Evolutionary conservation across 1,140 invertebrate species (phyloP).

Genomic region (Odontomachus brunneus): DNA sequence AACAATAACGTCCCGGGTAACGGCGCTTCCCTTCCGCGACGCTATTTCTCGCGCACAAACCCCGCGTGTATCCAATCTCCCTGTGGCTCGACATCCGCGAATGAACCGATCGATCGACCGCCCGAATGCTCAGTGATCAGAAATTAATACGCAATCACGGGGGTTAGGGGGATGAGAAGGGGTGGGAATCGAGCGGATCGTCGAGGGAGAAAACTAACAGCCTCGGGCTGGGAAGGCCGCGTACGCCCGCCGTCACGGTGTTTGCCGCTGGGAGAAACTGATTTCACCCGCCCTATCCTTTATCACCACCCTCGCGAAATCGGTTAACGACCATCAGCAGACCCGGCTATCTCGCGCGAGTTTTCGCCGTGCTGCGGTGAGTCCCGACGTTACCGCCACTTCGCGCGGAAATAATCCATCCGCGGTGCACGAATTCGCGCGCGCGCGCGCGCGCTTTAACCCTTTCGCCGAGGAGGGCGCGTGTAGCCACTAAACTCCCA

Average conservation of each 20-base stretch:
- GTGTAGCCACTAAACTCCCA: too few species aligned
- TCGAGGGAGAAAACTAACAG: slow-evolving; percentile 28
- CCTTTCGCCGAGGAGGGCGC: too few species aligned
- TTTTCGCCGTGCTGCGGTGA: slow-evolving; percentile 36
- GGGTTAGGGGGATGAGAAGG: neutral
- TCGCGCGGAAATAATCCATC: slow-evolving; percentile 58
- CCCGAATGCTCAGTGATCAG: slow-evolving; percentile 9
- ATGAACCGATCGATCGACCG: neutral
- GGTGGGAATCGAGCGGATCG: neutral
- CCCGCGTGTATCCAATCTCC: too few species aligned
- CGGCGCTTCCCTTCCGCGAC: too few species aligned
- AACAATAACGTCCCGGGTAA: too few species aligned
- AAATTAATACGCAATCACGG: slow-evolving; percentile 52
- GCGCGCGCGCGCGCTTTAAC: too few species aligned
- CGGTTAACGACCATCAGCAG: slow-evolving; percentile 43
- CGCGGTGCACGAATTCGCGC: too few species aligned
- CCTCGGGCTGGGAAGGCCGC: neutral
- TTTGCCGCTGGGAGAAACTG: neutral
- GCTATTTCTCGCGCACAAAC: too few species aligned
- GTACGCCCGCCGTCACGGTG: slow-evolving; percentile 19
- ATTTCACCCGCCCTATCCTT: slow-evolving; percentile 33
- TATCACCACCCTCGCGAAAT: slow-evolving; percentile 40
- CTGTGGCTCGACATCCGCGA: too few species aligned
- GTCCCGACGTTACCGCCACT: slow-evolving; percentile 48
- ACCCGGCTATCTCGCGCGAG: slow-evolving; percentile 28